A percentile compares a stretch with the other conserved stretches of the same genome.
Conservation (phyloP, 2,113 vertebrate genomes). For the Nestor notabilis region DNA sequence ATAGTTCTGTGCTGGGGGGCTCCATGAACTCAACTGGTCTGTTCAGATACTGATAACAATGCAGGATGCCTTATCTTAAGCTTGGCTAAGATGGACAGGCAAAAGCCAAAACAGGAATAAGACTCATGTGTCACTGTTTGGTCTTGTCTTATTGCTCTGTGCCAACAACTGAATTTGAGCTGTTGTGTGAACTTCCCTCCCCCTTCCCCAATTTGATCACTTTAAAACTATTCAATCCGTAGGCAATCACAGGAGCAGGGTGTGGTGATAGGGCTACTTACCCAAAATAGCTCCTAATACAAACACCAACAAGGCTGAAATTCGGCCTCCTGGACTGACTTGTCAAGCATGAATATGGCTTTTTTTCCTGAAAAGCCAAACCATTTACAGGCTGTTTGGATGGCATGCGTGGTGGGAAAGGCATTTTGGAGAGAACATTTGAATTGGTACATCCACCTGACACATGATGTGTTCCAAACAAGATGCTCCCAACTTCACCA, state of each 20-base stretch:
- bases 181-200: background rate
- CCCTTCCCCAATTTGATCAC: background rate
- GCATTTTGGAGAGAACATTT: background rate
- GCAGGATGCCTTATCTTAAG: background rate
- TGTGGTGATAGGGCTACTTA: background rate
- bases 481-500: background rate
- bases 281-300: background rate
- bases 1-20: background rate
- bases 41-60: background rate
- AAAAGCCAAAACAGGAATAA: background rate
- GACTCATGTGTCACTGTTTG: background rate
- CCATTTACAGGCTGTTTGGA: background rate
- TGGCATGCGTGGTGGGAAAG: background rate
- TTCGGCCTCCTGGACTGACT: background rate
- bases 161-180: background rate
- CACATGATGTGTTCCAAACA: background rate
- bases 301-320: background rate
- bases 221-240: background rate
- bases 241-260: background rate
- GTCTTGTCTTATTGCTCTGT: background rate
- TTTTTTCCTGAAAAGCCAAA: slow-evolving; percentile 41
- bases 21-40: background rate
- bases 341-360: background rate
- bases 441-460: background rate
- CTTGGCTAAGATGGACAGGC: background rate